These are phyloP conservation scores for Myrmecophaga tridactyla DNA, from an alignment of 2,113 vertebrate genomes.

Conservation along the genomic window DNA sequence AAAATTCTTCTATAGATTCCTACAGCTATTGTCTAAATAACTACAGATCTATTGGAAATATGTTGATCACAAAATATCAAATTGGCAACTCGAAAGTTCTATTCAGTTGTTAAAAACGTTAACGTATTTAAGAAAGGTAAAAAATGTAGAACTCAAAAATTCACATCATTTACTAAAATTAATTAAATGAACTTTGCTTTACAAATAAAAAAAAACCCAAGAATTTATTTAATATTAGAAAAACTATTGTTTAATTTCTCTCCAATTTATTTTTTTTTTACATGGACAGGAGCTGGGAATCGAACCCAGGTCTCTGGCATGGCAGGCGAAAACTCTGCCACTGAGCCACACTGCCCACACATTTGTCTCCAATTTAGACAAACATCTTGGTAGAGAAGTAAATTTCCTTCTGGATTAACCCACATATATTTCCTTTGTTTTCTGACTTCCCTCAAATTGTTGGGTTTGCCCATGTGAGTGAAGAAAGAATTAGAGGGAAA, in stretches of 20 bases:
- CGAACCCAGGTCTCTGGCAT: no score
- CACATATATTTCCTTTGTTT: neutral
- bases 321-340: no score
- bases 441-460: neutral
- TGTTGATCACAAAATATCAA: neutral
- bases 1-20: neutral
- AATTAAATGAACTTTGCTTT: neutral
- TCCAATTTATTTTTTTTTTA: no score
- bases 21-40: neutral
- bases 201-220: neutral
- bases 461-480: neutral
- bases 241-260: neutral
- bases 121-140: neutral
- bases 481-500: neutral
- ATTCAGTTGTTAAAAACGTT: neutral
- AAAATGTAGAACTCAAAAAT: neutral
- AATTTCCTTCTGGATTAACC: neutral
- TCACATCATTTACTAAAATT: neutral
- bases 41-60: neutral
- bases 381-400: neutral
- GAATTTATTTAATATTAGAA: neutral
- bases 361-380: neutral
- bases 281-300: no score
- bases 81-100: neutral
- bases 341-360: no score